A percentile compares a stretch with the other conserved stretches of the same genome.
Evolutionary conservation across 2,888 invertebrate species (phyloP).

Genomic region (Chloromyia formosa): DNA sequence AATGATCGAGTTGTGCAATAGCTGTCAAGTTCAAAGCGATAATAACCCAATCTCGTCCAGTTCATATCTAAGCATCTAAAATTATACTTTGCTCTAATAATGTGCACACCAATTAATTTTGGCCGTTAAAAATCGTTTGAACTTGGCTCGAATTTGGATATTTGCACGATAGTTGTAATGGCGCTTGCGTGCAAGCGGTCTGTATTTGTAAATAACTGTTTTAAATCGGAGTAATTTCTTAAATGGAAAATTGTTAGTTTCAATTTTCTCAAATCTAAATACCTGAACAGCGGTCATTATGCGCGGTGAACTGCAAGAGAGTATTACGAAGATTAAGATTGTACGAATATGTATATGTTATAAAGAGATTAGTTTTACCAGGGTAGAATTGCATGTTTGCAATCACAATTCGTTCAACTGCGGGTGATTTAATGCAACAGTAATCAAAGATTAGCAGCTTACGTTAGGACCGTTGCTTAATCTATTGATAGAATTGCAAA

Average conservation of each 20-base stretch:
- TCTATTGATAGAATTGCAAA: no score
- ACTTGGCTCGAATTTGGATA: not conserved
- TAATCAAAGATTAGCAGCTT: no score
- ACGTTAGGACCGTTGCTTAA: no score
- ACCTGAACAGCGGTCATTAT: not conserved
- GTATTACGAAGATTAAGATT: not conserved
- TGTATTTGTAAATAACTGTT: not conserved
- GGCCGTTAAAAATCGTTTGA: not conserved
- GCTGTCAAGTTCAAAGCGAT: not conserved
- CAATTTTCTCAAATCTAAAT: not conserved
- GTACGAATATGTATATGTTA: not conserved
- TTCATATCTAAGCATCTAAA: no score
- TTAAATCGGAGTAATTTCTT: not conserved
- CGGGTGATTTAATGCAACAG: not conserved
- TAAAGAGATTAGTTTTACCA: not conserved
- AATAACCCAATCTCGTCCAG: not conserved
- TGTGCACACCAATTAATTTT: not conserved
- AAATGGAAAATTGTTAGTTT: not conserved
- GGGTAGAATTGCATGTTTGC: not conserved
- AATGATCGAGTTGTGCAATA: not conserved
- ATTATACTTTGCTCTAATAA: no score
- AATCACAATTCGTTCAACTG: not conserved
- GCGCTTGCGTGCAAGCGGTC: not conserved
- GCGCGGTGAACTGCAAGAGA: no score
- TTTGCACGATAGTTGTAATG: not conserved